Percentiles rank a stretch among this genome's conserved stretches.
These are phyloP conservation scores for Lasioglossum villosulum DNA, from an alignment of 2,888 invertebrate species.

Conservation along the genomic window DNA sequence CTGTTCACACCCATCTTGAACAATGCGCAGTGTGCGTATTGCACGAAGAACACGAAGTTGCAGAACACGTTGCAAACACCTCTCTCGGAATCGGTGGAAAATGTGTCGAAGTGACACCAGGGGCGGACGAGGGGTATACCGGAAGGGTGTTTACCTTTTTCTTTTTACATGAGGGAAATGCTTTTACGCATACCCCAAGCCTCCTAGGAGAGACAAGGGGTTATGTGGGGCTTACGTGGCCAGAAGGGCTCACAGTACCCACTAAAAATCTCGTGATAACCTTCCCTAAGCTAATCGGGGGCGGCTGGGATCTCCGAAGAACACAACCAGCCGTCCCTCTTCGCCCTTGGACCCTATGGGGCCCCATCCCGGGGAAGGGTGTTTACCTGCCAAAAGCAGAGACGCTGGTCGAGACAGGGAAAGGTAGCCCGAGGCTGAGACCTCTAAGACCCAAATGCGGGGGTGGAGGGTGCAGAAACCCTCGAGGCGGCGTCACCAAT, in stretches of 20 bases:
- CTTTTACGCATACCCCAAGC: too few relatives aligned
- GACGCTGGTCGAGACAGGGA: constrained; percentile 82
- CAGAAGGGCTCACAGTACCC: too few relatives aligned
- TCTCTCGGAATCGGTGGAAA: not conserved
- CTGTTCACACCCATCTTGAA: not conserved
- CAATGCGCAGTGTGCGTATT: not conserved
- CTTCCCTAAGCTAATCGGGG: too few relatives aligned
- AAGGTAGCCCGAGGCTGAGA: constrained; percentile 82
- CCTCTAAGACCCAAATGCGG: constrained; percentile 82
- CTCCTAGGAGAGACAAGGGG: too few relatives aligned
- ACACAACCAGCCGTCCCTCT: too few relatives aligned
- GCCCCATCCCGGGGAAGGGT: too few relatives aligned
- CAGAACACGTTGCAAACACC: not conserved
- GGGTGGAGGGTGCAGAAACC: constrained; percentile 82
- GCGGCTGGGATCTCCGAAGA: too few relatives aligned
- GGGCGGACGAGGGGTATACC: not conserved
- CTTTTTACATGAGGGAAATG: too few relatives aligned
- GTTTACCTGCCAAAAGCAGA: constrained; percentile 82
- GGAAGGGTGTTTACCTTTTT: constrained; percentile 73
- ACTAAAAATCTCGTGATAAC: too few relatives aligned
- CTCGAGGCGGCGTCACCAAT: constrained; percentile 76
- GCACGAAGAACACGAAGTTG: not conserved
- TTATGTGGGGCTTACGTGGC: too few relatives aligned
- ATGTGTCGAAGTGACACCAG: not conserved
- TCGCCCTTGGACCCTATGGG: too few relatives aligned